Percentiles rank a stretch among this genome's conserved stretches.
phyloP scores from a whole-genome alignment of 1,140 invertebrate species.

The Pemphigus obesinymphae region DNA sequence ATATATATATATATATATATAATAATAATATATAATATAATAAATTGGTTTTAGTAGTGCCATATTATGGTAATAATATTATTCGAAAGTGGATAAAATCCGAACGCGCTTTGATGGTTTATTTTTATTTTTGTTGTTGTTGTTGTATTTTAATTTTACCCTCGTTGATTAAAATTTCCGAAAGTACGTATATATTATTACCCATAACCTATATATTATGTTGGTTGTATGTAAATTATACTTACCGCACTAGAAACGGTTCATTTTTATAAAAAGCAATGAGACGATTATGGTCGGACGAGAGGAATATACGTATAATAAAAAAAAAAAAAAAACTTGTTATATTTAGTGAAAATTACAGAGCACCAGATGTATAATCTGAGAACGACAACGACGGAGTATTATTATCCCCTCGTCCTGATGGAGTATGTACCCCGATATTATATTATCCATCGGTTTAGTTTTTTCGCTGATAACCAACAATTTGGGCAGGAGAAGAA shows the following conservation, averaged over 20 bases:
- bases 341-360: conserved; percentile 31
- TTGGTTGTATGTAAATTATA: neutral
- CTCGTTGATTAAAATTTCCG: neutral
- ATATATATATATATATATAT: too few relatives aligned
- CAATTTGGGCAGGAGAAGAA: neutral
- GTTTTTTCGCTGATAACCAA: neutral
- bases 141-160: neutral
- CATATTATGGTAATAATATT: neutral
- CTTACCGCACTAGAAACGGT: neutral
- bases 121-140: too few relatives aligned
- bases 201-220: too few relatives aligned
- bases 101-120: neutral
- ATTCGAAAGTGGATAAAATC: neutral
- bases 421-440: neutral
- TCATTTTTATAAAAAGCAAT: neutral
- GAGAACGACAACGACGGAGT: neutral
- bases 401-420: neutral
- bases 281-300: neutral
- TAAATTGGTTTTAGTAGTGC: neutral
- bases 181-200: neutral
- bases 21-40: too few relatives aligned
- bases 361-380: conserved; percentile 34
- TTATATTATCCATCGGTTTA: neutral
- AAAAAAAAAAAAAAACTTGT: neutral
- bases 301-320: too few relatives aligned